Conservation (phyloP, 2,797 vertebrate genomes). For the Falco cherrug region DNA sequence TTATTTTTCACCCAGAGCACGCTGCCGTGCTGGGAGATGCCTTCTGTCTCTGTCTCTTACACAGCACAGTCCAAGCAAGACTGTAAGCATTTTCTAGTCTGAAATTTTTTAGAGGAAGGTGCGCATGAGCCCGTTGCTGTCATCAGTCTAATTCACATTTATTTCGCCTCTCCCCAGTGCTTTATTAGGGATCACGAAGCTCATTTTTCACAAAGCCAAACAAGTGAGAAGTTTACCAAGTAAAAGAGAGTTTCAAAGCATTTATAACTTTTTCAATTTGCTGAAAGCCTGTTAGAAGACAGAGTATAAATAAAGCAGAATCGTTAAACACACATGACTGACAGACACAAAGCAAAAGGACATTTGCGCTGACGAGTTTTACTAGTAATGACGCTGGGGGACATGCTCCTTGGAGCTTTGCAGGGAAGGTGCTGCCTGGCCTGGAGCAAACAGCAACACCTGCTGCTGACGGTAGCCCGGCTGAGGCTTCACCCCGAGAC, state of each 20-base stretch:
- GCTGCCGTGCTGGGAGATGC: not conserved
- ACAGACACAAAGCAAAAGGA: not conserved
- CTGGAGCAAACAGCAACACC: not conserved
- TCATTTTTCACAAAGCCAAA: not conserved
- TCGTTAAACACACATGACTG: accelerated
- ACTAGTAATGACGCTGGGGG: not conserved
- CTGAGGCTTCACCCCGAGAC: not conserved
- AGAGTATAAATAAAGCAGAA: not conserved
- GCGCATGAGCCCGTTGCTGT: accelerated
- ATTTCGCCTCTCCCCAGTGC: not conserved
- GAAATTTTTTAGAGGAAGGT: not conserved
- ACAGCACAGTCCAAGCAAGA: accelerated
- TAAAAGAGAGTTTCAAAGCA: not conserved
- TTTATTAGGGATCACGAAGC: not conserved
- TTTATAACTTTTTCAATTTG: not conserved
- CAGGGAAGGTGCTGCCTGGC: not conserved
- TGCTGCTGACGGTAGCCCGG: accelerated
- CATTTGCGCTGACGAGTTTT: accelerated
- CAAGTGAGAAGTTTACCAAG: not conserved
- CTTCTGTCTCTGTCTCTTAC: not conserved
- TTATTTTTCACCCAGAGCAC: not conserved
- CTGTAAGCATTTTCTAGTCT: not conserved
- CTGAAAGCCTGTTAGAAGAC: not conserved
- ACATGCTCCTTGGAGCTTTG: not conserved
- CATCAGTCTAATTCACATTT: not conserved